These are phyloP conservation scores for Tupaia tana DNA, from an alignment of 2,113 vertebrate genomes.

Conservation along the genomic window DNA sequence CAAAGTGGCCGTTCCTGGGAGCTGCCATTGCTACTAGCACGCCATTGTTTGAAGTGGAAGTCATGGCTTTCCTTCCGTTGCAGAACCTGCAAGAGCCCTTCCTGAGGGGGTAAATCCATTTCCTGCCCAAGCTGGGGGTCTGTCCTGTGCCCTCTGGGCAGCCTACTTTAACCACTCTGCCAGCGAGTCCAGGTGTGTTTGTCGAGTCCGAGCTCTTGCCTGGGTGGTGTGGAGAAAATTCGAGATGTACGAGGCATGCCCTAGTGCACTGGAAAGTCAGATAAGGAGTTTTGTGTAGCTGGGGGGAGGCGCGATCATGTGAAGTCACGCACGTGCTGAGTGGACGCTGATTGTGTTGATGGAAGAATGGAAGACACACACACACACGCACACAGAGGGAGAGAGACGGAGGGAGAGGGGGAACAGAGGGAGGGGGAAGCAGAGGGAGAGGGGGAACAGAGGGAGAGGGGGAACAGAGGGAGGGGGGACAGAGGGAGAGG, in stretches of 20 bases:
- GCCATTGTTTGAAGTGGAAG: background rate
- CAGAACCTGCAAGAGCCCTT: background rate
- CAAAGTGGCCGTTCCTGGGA: background rate
- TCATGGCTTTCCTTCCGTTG: background rate
- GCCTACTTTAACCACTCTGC: too few species aligned
- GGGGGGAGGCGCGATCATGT: background rate
- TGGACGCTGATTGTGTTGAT: background rate
- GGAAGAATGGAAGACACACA: background rate
- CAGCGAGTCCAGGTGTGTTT: background rate
- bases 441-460: background rate
- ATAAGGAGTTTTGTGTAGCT: background rate
- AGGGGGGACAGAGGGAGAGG: background rate
- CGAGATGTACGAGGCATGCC: accelerated
- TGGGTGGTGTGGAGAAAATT: accelerated
- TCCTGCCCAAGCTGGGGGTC: background rate
- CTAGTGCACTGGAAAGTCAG: background rate
- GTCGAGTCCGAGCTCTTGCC: accelerated
- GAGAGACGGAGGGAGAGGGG: too few species aligned
- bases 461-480: background rate
- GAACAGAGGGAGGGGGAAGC: background rate
- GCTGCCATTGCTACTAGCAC: background rate
- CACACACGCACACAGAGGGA: too few species aligned
- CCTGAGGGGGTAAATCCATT: background rate
- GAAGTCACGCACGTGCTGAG: background rate
- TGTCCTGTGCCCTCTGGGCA: background rate